Evolutionary conservation across 2,888 invertebrate species (phyloP).

Genomic region (Melanostoma scalare): DNA sequence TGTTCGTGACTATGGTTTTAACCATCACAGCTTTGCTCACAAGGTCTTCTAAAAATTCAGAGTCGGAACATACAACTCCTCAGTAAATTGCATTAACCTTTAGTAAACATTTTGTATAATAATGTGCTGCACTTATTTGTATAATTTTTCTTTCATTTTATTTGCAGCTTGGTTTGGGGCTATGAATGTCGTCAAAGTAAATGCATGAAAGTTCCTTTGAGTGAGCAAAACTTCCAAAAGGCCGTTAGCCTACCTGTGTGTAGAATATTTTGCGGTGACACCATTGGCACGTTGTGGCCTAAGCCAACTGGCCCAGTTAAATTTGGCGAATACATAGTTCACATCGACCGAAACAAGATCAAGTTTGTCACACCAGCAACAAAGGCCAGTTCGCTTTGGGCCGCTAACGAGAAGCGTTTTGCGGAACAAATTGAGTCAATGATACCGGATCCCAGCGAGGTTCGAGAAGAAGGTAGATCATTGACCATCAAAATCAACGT

Average conservation of each 20-base stretch:
- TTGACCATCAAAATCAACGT: conserved; percentile 81
- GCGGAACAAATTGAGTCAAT: conserved; percentile 77
- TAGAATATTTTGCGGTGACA: conserved; percentile 82
- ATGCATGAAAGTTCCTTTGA: conserved; percentile 79
- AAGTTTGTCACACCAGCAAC: conserved; percentile 77
- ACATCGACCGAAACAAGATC: conserved; percentile 81
- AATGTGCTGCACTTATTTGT: background rate
- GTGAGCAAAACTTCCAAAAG: conserved; percentile 77
- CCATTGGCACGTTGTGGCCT: conserved; percentile 82
- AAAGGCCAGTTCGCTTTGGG: conserved; percentile 78
- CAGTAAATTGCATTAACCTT: background rate
- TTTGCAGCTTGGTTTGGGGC: conserved; percentile 77
- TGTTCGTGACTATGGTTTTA: conserved; percentile 15
- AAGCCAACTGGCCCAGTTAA: conserved; percentile 82
- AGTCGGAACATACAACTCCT: background rate
- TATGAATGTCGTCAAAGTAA: conserved; percentile 78
- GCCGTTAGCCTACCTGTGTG: conserved; percentile 82
- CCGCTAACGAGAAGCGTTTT: conserved; percentile 80
- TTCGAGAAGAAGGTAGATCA: conserved; percentile 81
- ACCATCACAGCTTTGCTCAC: conserved; percentile 37
- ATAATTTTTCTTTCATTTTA: conserved; percentile 1
- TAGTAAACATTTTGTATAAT: too few relatives aligned
- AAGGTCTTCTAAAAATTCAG: conserved; percentile 13
- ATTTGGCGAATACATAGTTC: conserved; percentile 81
- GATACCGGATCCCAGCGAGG: conserved; percentile 76